Evolutionary conservation across 1,140 invertebrate species (phyloP).

Genomic region (Drosophila pallidifrons): DNA sequence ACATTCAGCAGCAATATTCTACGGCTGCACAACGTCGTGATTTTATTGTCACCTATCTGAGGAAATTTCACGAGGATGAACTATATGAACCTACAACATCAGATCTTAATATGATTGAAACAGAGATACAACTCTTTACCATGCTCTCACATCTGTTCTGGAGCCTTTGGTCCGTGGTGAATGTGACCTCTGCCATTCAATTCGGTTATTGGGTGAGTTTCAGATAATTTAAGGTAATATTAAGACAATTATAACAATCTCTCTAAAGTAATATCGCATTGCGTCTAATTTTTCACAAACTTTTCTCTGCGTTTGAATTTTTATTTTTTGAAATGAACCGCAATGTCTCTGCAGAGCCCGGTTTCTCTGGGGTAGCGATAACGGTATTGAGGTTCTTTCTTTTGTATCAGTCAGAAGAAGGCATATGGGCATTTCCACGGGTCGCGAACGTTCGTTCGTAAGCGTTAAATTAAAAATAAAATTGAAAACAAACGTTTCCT

Average conservation of each 20-base stretch:
- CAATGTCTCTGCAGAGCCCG: too few species aligned
- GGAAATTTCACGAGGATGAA: constrained; percentile 63
- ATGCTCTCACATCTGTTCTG: constrained; percentile 97
- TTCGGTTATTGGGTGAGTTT: constrained; percentile 97
- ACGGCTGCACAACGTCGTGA: constrained; percentile 89
- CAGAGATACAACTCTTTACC: constrained; percentile 93
- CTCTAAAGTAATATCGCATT: too few species aligned
- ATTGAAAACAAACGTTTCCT: too few species aligned
- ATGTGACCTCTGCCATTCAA: constrained; percentile 94
- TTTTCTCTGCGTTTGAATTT: too few species aligned
- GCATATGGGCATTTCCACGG: too few species aligned
- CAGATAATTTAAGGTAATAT: neutral
- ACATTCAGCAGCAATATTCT: constrained; percentile 89
- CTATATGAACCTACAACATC: constrained; percentile 62
- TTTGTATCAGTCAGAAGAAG: too few species aligned
- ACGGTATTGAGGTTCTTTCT: too few species aligned
- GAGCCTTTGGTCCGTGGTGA: constrained; percentile 96
- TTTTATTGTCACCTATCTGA: constrained; percentile 75
- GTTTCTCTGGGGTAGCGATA: too few species aligned
- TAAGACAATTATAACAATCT: neutral
- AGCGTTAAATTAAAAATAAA: too few species aligned
- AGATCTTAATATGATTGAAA: constrained; percentile 67
- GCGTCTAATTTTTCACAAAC: too few species aligned
- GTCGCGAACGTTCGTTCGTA: too few species aligned
- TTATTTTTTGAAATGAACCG: too few species aligned